phyloP scores from a whole-genome alignment of 2,888 invertebrate species.

The Chromoteleia sp. region DNA sequence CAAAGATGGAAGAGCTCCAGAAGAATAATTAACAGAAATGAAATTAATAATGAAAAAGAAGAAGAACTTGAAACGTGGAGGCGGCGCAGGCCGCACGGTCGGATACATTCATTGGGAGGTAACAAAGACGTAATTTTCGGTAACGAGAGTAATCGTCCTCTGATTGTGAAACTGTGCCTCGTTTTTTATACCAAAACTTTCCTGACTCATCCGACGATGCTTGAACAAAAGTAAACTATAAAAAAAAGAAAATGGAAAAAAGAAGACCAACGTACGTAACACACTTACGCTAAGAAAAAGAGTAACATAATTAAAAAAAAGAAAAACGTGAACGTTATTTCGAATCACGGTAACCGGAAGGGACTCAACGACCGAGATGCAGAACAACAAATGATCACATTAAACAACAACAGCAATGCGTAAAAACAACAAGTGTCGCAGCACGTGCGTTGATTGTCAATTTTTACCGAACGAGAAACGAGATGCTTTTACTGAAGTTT shows the following conservation, averaged over 20 bases:
- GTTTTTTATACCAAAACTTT: conserved; percentile 81
- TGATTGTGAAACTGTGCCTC: conserved; percentile 84
- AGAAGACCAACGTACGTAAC: conserved; percentile 34
- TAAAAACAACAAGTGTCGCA: conserved; percentile 71
- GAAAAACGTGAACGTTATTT: conserved; percentile 50
- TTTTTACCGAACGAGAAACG: conserved; percentile 72
- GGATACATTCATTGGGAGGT: conserved; percentile 84
- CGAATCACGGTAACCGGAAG: conserved; percentile 38
- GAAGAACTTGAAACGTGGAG: conserved; percentile 44
- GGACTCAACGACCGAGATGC: conserved; percentile 26
- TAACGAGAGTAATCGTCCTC: conserved; percentile 75
- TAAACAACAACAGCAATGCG: conserved; percentile 68
- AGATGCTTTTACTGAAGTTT: conserved; percentile 69
- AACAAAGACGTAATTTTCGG: conserved; percentile 79
- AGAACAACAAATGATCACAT: conserved; percentile 28
- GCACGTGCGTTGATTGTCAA: conserved; percentile 78
- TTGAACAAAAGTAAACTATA: conserved; percentile 39
- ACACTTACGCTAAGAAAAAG: conserved; percentile 9
- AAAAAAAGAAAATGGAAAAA: conserved; percentile 14
- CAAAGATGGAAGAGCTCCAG: conserved; percentile 21
- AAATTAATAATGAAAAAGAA: conserved; percentile 58
- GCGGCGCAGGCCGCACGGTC: conserved; percentile 76
- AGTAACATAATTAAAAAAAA: conserved; percentile 5
- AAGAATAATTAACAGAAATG: conserved; percentile 9
- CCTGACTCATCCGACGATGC: conserved; percentile 77